Percentiles rank a stretch among this genome's conserved stretches.
Conservation (phyloP, 2,113 vertebrate species). For the Mormoops blainvillei region DNA sequence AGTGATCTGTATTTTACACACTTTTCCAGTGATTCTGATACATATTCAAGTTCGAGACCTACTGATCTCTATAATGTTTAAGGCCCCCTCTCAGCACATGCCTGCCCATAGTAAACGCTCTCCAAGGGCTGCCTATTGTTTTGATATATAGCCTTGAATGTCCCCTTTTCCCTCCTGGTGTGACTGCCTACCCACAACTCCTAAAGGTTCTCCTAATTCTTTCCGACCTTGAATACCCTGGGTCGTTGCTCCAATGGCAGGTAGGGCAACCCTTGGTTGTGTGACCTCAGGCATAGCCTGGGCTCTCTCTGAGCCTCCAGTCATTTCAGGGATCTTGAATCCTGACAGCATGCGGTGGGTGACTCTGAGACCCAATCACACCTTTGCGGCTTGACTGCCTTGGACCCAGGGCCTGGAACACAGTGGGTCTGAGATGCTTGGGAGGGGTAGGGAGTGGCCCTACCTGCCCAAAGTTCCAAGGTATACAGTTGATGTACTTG, state of each 20-base stretch:
- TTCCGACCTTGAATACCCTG: not conserved
- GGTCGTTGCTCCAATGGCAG: not conserved
- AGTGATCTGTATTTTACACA: not conserved
- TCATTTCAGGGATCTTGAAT: not conserved
- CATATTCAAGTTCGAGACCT: not conserved
- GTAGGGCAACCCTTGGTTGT: not conserved
- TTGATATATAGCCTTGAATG: not conserved
- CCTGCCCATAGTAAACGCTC: not conserved
- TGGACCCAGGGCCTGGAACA: not conserved
- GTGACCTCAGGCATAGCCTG: not conserved
- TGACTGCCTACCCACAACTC: not conserved
- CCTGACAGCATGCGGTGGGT: not conserved
- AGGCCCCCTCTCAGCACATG: not conserved
- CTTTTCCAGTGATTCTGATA: not conserved
- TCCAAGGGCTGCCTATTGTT: not conserved
- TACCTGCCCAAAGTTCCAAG: slow-evolving; percentile 98
- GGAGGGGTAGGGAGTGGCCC: not conserved
- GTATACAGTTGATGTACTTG: slow-evolving; percentile 73
- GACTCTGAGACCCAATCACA: not conserved
- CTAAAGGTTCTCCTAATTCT: not conserved
- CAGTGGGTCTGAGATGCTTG: not conserved
- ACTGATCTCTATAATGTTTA: not conserved
- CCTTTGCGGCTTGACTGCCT: not conserved
- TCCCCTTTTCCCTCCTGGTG: not conserved
- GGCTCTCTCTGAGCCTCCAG: not conserved